Evolutionary conservation across 2,113 vertebrate species (phyloP).

Genomic region (Cariama cristata): DNA sequence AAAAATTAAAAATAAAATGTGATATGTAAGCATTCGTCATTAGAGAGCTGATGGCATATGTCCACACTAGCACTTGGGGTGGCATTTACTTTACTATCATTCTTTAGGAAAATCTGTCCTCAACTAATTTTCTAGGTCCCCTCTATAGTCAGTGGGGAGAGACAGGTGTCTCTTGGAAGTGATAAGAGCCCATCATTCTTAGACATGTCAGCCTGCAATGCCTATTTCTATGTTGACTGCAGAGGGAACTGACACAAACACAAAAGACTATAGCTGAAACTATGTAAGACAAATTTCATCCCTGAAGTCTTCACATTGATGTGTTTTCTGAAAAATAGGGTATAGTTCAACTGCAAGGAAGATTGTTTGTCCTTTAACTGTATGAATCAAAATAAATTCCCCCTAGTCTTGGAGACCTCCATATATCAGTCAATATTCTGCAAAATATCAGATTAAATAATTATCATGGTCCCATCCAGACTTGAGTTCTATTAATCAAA

Average conservation of each 20-base stretch:
- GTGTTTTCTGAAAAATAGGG: neutral
- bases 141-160: neutral
- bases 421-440: neutral
- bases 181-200: neutral
- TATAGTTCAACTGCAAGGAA: neutral
- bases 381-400: neutral
- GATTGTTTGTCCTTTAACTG: neutral
- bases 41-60: neutral
- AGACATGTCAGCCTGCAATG: neutral
- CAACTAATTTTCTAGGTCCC: neutral
- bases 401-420: neutral
- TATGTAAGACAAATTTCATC: neutral
- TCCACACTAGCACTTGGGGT: neutral
- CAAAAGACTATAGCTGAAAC: neutral
- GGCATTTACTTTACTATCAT: neutral
- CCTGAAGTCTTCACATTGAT: neutral
- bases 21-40: neutral
- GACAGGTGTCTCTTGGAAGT: neutral
- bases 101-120: neutral
- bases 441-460: neutral
- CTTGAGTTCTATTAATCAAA: neutral
- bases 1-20: neutral
- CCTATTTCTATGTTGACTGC: neutral
- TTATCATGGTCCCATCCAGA: neutral
- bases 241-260: neutral